phyloP scores from a whole-genome alignment of 2,797 vertebrate genomes.

The Agapornis canus region DNA sequence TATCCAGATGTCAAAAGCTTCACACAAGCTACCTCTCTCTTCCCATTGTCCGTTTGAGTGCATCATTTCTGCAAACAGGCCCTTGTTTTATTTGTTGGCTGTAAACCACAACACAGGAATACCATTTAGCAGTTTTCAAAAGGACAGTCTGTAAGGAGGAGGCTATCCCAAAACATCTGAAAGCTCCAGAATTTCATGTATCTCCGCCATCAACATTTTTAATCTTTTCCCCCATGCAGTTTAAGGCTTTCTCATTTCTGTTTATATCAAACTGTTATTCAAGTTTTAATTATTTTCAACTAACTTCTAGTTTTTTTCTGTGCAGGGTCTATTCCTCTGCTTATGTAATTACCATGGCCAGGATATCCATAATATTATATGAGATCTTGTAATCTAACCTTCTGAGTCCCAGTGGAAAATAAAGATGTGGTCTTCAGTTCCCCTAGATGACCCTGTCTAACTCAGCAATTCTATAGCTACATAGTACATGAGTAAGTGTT shows the following conservation, averaged over 20 bases:
- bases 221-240: neutral
- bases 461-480: neutral
- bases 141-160: neutral
- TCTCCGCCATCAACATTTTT: neutral
- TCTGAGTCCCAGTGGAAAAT: neutral
- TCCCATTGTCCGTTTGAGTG: neutral
- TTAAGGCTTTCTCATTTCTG: neutral
- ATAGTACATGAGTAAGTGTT: neutral
- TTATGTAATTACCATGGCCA: neutral
- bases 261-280: neutral
- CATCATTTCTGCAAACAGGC: neutral
- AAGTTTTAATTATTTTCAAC: neutral
- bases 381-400: neutral
- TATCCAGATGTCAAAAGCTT: neutral
- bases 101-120: neutral
- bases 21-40: neutral
- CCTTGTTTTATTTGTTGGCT: neutral
- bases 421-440: neutral
- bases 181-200: neutral
- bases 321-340: neutral
- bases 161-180: neutral
- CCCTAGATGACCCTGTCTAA: neutral
- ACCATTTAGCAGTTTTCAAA: neutral
- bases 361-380: neutral
- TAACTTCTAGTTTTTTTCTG: neutral